Evolutionary conservation across 2,888 invertebrate genomes (phyloP).

Genomic region (Drosophila setosimentum): DNA sequence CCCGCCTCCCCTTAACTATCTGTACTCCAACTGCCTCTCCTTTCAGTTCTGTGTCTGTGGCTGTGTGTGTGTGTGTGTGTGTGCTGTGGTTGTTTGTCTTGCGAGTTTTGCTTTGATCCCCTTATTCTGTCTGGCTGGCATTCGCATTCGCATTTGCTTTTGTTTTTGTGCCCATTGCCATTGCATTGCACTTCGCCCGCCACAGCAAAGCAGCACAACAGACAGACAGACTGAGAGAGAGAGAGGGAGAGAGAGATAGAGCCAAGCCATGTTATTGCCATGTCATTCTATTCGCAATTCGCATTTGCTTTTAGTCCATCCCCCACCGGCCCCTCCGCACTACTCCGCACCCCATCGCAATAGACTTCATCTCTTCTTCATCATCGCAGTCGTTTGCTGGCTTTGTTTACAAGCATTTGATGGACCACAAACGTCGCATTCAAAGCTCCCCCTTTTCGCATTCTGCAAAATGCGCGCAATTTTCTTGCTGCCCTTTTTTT

Average conservation of each 20-base stretch:
- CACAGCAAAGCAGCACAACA: conserved; percentile 35
- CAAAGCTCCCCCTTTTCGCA: conserved; percentile 44
- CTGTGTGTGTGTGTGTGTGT: not conserved
- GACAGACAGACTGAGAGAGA: conserved; percentile 6
- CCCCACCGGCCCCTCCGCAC: not conserved
- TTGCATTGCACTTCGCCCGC: conserved; percentile 78
- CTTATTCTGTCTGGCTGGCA: conserved; percentile 72
- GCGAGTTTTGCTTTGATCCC: conserved; percentile 76
- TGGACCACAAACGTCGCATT: conserved; percentile 77
- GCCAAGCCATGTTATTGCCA: conserved; percentile 42
- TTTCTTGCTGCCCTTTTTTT: conserved; percentile 41
- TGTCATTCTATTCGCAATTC: conserved; percentile 34
- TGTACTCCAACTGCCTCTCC: conserved; percentile 35
- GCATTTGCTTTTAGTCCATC: not conserved
- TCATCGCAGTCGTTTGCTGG: conserved; percentile 71
- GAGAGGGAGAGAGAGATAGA: not conserved
- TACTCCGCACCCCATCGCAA: not conserved
- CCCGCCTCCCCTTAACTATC: not conserved
- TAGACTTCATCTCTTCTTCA: conserved; percentile 22
- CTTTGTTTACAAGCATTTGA: conserved; percentile 80
- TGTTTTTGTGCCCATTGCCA: conserved; percentile 77
- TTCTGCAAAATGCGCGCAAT: conserved; percentile 67
- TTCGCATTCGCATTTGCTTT: conserved; percentile 47
- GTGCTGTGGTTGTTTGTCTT: conserved; percentile 57
- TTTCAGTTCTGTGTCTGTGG: conserved; percentile 21